These are phyloP conservation scores for Sander vitreus DNA, from an alignment of 2,113 vertebrate genomes.

Conservation along the genomic window DNA sequence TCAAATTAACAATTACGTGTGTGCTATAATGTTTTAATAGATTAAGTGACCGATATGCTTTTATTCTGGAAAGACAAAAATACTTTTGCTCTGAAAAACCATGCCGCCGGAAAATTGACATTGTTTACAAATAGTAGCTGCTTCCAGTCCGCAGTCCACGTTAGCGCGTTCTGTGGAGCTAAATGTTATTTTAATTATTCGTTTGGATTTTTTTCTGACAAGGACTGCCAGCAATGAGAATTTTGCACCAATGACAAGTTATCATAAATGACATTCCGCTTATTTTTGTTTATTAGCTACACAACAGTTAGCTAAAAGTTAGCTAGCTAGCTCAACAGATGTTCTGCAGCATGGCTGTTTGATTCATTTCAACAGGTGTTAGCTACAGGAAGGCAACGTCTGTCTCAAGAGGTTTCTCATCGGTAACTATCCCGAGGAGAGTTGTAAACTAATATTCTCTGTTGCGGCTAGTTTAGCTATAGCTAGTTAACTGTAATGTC, in stretches of 20 bases:
- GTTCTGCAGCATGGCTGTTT: constrained; percentile 4
- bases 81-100: constrained; percentile 36
- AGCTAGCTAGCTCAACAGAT: constrained; percentile 19
- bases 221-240: fast-evolving
- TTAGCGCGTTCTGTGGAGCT: neutral
- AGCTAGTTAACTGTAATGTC: neutral
- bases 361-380: constrained; percentile 65
- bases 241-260: neutral
- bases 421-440: neutral
- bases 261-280: fast-evolving
- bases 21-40: neutral
- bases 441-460: neutral
- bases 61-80: constrained; percentile 25
- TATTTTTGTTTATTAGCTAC: neutral
- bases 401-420: neutral
- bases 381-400: neutral
- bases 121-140: constrained; percentile 63
- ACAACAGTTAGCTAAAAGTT: constrained; percentile 17
- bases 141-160: constrained; percentile 5
- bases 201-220: neutral
- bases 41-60: neutral
- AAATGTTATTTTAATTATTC: neutral
- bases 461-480: fast-evolving
- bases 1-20: neutral
- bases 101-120: constrained; percentile 49